These are phyloP conservation scores for Epinephelus coioides DNA, from an alignment of 2,797 vertebrate species.

Conservation along the genomic window DNA sequence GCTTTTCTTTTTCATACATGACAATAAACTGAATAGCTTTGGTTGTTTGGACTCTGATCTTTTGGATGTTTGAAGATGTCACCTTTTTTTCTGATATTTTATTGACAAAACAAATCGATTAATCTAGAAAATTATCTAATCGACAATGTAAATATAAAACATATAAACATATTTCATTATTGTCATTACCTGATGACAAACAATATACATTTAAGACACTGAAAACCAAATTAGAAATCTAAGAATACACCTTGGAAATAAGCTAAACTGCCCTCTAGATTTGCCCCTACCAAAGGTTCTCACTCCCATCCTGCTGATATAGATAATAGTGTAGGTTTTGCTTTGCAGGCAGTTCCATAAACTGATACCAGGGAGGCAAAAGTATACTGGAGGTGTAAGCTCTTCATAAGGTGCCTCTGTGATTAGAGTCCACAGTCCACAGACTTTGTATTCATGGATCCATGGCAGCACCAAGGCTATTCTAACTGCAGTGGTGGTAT, in stretches of 20 bases:
- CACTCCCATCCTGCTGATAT: neutral
- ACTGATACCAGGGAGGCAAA: slow-evolving; percentile 42
- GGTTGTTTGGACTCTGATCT: too few species aligned
- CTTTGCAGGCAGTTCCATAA: slow-evolving; percentile 52
- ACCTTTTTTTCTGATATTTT: too few species aligned
- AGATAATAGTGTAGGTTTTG: slow-evolving; percentile 40
- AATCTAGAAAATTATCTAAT: too few species aligned
- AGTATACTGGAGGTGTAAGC: slow-evolving; percentile 43
- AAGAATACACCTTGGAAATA: neutral
- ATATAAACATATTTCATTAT: neutral
- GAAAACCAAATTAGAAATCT: neutral
- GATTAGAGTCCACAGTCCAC: slow-evolving; percentile 47
- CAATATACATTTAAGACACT: neutral
- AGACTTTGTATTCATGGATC: slow-evolving; percentile 41
- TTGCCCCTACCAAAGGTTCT: neutral
- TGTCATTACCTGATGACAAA: neutral
- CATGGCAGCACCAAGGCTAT: slow-evolving; percentile 36
- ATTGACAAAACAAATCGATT: too few species aligned
- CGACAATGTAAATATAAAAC: too few species aligned
- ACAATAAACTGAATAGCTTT: too few species aligned
- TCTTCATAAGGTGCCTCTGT: slow-evolving; percentile 43
- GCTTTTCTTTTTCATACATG: too few species aligned
- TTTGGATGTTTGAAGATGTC: too few species aligned
- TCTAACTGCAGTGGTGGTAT: slow-evolving; percentile 35
- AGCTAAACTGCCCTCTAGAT: neutral